These are phyloP conservation scores for Pantherophis vulpinus DNA, from an alignment of 2,797 vertebrate species.

Conservation along the genomic window DNA sequence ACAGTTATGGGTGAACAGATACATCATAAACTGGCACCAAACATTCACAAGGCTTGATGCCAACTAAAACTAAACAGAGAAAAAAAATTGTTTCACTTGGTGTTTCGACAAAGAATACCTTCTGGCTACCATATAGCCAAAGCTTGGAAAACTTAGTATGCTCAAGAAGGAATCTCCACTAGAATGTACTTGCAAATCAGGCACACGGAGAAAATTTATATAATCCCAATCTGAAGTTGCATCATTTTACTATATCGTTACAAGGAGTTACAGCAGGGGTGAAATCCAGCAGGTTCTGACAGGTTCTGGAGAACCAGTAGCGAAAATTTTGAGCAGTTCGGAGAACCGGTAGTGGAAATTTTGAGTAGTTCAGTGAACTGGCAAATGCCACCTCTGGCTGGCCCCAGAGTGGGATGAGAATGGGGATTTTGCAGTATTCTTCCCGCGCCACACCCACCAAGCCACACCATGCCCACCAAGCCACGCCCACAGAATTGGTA, in stretches of 20 bases:
- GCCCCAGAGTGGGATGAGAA: too few relatives aligned
- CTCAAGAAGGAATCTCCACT: not conserved
- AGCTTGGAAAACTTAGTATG: not conserved
- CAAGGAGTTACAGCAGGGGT: not conserved
- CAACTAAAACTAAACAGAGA: not conserved
- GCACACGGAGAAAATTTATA: not conserved
- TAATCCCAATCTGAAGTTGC: not conserved
- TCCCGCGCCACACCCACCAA: too few relatives aligned
- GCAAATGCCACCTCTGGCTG: too few relatives aligned
- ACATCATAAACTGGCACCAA: not conserved
- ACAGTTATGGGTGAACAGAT: not conserved
- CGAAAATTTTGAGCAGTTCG: too few relatives aligned
- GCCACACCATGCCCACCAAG: too few relatives aligned
- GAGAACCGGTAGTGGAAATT: too few relatives aligned
- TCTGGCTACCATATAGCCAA: not conserved
- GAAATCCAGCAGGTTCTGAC: too few relatives aligned
- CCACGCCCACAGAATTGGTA: too few relatives aligned
- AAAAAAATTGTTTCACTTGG: not conserved
- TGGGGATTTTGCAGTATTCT: too few relatives aligned
- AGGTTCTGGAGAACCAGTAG: too few relatives aligned
- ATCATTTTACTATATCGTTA: not conserved
- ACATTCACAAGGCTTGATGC: not conserved
- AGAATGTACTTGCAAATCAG: not conserved
- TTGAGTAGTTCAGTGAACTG: too few relatives aligned
- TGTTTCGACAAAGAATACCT: not conserved